Conservation (phyloP, 2,113 vertebrate species). For the Riparia riparia region DNA sequence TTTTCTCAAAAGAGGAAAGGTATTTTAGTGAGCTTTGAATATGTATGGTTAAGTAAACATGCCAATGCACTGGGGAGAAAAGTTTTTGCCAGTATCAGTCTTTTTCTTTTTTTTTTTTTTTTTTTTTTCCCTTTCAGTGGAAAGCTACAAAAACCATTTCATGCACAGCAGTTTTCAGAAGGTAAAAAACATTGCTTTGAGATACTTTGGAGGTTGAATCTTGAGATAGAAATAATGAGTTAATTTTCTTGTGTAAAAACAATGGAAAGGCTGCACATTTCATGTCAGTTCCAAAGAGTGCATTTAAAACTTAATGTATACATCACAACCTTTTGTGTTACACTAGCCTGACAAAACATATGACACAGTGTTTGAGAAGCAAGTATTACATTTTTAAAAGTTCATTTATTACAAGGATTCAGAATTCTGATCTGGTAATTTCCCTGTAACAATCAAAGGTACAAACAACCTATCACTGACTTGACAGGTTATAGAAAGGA, state of each 20-base stretch:
- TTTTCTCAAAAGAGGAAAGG: neutral
- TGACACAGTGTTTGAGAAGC: slow-evolving; percentile 32
- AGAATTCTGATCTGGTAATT: slow-evolving; percentile 54
- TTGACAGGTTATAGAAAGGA: slow-evolving; percentile 44
- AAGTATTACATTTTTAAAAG: slow-evolving; percentile 32
- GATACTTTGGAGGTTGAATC: neutral
- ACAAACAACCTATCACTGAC: slow-evolving; percentile 28
- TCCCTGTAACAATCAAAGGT: slow-evolving; percentile 23
- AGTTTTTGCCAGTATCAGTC: neutral
- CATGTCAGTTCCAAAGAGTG: slow-evolving; percentile 13
- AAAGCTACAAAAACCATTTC: neutral
- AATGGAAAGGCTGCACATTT: neutral
- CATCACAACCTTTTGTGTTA: slow-evolving; percentile 33
- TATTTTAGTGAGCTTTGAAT: neutral
- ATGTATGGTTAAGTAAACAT: neutral
- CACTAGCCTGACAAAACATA: slow-evolving; percentile 36
- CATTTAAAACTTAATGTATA: slow-evolving; percentile 43
- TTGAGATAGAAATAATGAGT: slow-evolving; percentile 27
- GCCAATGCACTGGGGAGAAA: neutral
- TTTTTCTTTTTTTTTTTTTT: neutral
- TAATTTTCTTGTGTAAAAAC: slow-evolving; percentile 45
- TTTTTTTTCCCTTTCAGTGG: neutral
- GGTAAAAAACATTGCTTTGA: neutral
- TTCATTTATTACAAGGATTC: slow-evolving; percentile 41
- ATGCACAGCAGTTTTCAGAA: neutral